phyloP scores from a whole-genome alignment of 2,797 vertebrate genomes.

The Apodemus agrarius region DNA sequence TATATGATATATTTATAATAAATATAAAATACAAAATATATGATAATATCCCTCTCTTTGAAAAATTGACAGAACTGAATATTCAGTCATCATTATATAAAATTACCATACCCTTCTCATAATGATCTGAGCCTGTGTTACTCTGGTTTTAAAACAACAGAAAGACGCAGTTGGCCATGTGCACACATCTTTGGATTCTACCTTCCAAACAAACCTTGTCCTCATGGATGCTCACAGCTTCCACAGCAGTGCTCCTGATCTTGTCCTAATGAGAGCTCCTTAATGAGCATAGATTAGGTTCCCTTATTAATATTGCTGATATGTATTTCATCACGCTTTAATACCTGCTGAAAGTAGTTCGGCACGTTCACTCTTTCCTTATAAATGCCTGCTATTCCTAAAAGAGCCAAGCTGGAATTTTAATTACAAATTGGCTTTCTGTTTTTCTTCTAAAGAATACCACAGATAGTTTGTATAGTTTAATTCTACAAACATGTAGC shows the following conservation, averaged over 20 bases:
- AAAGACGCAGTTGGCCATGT: not conserved
- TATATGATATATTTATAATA: not conserved
- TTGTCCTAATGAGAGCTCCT: slow-evolving; percentile 57
- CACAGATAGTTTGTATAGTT: not conserved
- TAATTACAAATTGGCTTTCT: slow-evolving; percentile 66
- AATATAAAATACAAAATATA: not conserved
- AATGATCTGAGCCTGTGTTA: not conserved
- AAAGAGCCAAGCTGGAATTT: slow-evolving; percentile 65
- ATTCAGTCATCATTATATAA: not conserved
- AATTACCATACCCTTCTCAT: not conserved
- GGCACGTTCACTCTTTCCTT: slow-evolving; percentile 52
- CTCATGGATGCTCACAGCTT: not conserved
- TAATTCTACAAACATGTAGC: slow-evolving; percentile 54
- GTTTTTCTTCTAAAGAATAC: slow-evolving; percentile 32
- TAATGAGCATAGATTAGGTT: slow-evolving; percentile 58
- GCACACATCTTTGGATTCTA: not conserved
- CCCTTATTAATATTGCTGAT: slow-evolving; percentile 63
- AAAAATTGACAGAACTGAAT: not conserved
- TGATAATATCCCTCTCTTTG: not conserved
- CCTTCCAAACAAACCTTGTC: slow-evolving; percentile 40
- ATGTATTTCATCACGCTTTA: slow-evolving; percentile 67
- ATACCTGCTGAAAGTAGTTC: slow-evolving; percentile 65
- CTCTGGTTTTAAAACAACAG: slow-evolving; percentile 41
- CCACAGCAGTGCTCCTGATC: slow-evolving; percentile 37
- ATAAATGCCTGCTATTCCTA: slow-evolving; percentile 60